Conservation (phyloP, 2,113 vertebrate species). For the Cervus canadensis region DNA sequence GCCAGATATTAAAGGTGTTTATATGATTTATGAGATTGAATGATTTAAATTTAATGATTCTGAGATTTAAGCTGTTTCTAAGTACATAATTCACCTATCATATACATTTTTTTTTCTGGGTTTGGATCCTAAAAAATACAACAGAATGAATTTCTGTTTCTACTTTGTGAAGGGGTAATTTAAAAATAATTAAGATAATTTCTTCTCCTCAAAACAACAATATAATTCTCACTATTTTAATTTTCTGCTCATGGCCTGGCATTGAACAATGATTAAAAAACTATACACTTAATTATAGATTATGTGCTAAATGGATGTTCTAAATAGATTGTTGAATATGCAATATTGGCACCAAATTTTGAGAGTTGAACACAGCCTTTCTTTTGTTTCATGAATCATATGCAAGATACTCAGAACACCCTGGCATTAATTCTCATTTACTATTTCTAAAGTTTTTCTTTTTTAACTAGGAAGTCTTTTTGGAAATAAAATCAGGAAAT, state of each 20-base stretch:
- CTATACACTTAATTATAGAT: neutral
- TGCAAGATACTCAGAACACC: neutral
- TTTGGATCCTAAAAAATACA: neutral
- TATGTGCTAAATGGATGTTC: neutral
- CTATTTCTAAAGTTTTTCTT: neutral
- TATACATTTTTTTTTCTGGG: neutral
- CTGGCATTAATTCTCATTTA: neutral
- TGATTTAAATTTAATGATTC: neutral
- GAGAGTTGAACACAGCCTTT: neutral
- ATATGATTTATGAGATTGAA: neutral
- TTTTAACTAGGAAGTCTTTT: neutral
- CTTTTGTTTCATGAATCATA: neutral
- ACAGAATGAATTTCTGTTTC: neutral
- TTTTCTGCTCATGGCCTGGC: neutral
- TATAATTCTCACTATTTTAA: neutral
- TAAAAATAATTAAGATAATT: neutral
- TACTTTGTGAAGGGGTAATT: conserved; percentile 2
- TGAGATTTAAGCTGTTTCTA: neutral
- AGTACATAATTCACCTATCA: neutral
- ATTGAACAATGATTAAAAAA: neutral
- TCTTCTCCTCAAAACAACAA: neutral
- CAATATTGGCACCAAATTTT: neutral
- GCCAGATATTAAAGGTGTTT: neutral
- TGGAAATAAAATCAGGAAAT: neutral
- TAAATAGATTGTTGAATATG: neutral